Base-by-base conservation (phyloP, 2,888 invertebrate species). In the Adelphocoris suturalis region DNA sequence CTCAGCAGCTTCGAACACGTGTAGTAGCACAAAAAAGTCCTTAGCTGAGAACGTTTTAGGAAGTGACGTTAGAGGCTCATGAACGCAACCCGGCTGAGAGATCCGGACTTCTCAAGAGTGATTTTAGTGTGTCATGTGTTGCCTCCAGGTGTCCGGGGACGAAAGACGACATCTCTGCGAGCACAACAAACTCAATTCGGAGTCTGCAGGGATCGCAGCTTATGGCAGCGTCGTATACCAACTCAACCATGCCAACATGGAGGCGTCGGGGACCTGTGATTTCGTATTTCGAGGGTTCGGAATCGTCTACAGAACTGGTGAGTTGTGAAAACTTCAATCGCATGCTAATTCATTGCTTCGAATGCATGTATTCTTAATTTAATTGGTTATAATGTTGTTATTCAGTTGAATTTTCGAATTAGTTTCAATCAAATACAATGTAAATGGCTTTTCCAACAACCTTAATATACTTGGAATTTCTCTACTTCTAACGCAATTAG, bases 221-320 rank as follows among this genome's bases (percentile, higher is more conserved):
- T 97, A 97, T 92, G 97, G 97, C 84, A 96, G 96, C 1, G 95
- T 97, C 92, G 96, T 96, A 61, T 97, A 96, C 92, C 96, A 97
- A 93, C 94, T 97, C 89, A 96, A 96, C 92, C 97, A 97, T 92
- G 97, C 97, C 89, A 96, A 96, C 92, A 95, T 96, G 94, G 97
- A 97, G 92, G 96, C 97, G 0, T 95, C 95, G 0, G 95, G 96
- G 12, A 96, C 96, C 0, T 95, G 96, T 92, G 96, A 97, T 93
- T 97, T 96, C 92, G 95, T 96, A 14, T 95, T 95, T 93, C 94
- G 96, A 90, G 96, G 96, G 0, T 94, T 96, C 82, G 95, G 95
- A 92, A 96, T 97, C 91, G 95, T 97, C 93, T 96, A 96, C 92
- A 95, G 96, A 92, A 96, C 97, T 89, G 95, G 96, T 96, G 92